phyloP scores from a whole-genome alignment of 2,113 vertebrate genomes.

The Fulica atra region DNA sequence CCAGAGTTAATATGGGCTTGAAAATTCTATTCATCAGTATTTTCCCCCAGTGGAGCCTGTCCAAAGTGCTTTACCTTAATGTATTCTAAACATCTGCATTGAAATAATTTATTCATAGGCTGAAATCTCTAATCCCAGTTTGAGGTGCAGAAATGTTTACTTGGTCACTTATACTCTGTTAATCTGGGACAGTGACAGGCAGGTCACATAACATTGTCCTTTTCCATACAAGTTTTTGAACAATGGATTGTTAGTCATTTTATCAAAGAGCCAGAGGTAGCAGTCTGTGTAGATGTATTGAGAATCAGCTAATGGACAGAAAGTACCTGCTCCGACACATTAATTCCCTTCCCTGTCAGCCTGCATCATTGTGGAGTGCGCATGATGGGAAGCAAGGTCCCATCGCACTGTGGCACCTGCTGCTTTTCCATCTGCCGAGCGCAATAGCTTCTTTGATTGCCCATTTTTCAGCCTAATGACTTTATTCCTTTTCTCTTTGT shows the following conservation, averaged over 20 bases:
- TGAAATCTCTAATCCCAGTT: slow-evolving; percentile 69
- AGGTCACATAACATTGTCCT: slow-evolving; percentile 18
- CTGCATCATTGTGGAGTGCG: slow-evolving; percentile 84
- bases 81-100: slow-evolving; percentile 79
- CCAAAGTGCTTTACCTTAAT: slow-evolving; percentile 72
- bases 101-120: slow-evolving; percentile 79
- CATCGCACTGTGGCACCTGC: slow-evolving; percentile 87
- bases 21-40: slow-evolving; percentile 74
- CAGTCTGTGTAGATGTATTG: slow-evolving; percentile 52
- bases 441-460: slow-evolving; percentile 78
- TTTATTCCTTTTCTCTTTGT: slow-evolving; percentile 75
- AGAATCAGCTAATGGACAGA: slow-evolving; percentile 85
- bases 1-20: slow-evolving; percentile 71
- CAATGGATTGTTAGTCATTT: slow-evolving; percentile 44
- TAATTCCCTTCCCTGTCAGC: slow-evolving; percentile 90
- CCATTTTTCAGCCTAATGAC: slow-evolving; percentile 84
- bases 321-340: slow-evolving; percentile 84
- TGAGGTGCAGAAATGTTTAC: slow-evolving; percentile 64
- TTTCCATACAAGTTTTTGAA: not conserved
- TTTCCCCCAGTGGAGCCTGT: slow-evolving; percentile 54
- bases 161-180: slow-evolving; percentile 53
- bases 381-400: slow-evolving; percentile 85
- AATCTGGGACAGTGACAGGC: slow-evolving; percentile 35
- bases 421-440: slow-evolving; percentile 92
- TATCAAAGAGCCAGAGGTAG: slow-evolving; percentile 63